Evolutionary conservation across 2,113 vertebrate species (phyloP).

Genomic region (Scomber japonicus): DNA sequence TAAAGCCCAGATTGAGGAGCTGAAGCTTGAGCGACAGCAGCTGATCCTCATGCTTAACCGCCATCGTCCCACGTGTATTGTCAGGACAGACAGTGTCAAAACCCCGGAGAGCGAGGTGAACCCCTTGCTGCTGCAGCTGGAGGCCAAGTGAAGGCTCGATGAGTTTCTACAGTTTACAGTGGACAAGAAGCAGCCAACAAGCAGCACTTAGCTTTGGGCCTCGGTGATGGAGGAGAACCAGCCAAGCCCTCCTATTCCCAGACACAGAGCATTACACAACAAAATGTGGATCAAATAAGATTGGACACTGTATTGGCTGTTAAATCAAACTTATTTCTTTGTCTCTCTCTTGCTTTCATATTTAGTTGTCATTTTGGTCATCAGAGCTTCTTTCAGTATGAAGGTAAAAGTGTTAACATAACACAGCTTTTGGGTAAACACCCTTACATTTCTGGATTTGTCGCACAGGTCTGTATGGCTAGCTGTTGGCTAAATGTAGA

Average conservation of each 20-base stretch:
- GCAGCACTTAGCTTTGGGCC: conserved; percentile 79
- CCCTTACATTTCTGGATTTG: not conserved
- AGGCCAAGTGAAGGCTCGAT: conserved; percentile 87
- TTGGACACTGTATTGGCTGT: conserved; percentile 71
- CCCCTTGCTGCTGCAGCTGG: conserved; percentile 91
- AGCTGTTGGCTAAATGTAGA: too few relatives aligned
- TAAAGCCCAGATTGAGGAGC: conserved; percentile 96
- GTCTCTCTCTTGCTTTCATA: not conserved
- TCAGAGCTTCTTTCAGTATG: conserved; percentile 28
- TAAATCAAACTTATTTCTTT: conserved; percentile 53
- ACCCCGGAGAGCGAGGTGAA: conserved; percentile 91
- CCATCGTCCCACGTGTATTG: conserved; percentile 96
- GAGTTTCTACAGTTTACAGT: conserved; percentile 55
- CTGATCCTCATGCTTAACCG: conserved; percentile 96
- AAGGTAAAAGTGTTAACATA: conserved; percentile 13
- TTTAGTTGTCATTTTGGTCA: conserved; percentile 40
- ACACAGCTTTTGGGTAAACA: not conserved
- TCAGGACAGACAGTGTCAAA: conserved; percentile 94
- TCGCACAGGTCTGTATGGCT: not conserved
- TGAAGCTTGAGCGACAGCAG: conserved; percentile 96
- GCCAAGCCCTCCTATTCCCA: conserved; percentile 59
- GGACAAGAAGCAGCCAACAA: conserved; percentile 61
- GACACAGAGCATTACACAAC: conserved; percentile 43
- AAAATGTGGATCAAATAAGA: conserved; percentile 58
- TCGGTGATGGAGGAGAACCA: conserved; percentile 62